Base-by-base conservation (phyloP, 2,113 vertebrate genomes). In the Megaleporinus macrocephalus region DNA sequence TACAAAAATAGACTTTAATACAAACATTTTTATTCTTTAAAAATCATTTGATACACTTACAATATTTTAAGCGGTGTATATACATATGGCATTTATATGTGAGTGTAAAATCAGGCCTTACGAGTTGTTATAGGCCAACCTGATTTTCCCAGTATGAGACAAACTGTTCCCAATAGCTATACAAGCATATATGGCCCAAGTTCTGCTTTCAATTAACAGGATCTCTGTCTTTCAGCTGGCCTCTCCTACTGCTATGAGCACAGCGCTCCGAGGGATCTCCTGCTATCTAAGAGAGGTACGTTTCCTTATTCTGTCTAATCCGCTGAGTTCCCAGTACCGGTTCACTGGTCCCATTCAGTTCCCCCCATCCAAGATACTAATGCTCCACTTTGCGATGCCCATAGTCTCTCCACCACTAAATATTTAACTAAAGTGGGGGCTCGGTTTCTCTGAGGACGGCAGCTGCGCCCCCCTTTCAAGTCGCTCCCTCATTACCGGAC, bases 231-330 rank as follows among this genome's bases (percentile, higher is more conserved):
- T 55, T 79, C 84, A 97, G 96, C 90, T 97, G 86, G 92, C 96
- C 5, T 97, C 96, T 1, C 96, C 96, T 0, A 95, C 96, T 1
- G 94, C 96, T 0, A 96, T 96, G 95, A 95, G 94, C 29, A 93
- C 95, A 0, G 96, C 96, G 0, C 89, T 97, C 76, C 93, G 96
- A 89, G 96, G 96, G 71, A 97, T 97, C 86, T 97, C 96, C 89
- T 97, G 95, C 85, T 97, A 97, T 87, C 93, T 97, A 87, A 95
- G 94, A 94, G 96, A 97, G 96, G 96, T 96, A 92, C 73, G 22
- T 75, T 61, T 72, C 47, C 79, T 29, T 47, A 6, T 30, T 65
- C 65, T 53, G 41, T 72, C 27, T 69, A 10, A 9, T 51, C n/a
- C 5, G 16, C 22, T 66, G 9, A 0, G 61, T 29, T 22, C 14